Conservation (phyloP, 2,113 vertebrate genomes). For the Zosterops pallidus region DNA sequence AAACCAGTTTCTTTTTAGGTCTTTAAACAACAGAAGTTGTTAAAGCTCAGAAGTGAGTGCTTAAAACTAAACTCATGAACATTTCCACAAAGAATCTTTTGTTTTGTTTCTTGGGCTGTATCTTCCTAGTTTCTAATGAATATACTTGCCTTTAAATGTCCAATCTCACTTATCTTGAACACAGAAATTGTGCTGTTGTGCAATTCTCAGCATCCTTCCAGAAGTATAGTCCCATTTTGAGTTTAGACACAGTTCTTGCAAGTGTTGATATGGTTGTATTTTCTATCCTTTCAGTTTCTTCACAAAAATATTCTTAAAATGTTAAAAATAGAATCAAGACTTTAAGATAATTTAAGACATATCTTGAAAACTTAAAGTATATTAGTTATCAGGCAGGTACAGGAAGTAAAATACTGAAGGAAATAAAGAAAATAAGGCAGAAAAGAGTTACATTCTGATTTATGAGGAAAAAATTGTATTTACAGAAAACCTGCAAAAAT, state of each 20-base stretch:
- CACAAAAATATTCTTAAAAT: background rate
- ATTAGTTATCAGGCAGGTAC: background rate
- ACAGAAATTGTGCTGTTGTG: background rate
- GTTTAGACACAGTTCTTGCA: background rate
- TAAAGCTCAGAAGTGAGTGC: background rate
- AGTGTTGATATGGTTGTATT: background rate
- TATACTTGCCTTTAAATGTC: background rate
- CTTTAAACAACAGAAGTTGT: background rate
- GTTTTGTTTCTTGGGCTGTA: background rate
- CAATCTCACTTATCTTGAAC: background rate
- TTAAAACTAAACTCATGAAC: background rate
- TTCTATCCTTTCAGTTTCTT: background rate
- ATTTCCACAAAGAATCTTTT: background rate
- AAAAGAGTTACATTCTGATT: background rate
- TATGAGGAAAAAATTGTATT: background rate
- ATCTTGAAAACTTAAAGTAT: background rate
- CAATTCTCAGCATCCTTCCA: background rate
- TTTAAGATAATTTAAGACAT: background rate
- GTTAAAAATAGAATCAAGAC: background rate
- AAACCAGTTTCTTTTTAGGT: background rate
- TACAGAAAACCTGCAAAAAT: background rate
- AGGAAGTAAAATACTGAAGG: background rate
- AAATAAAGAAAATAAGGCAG: background rate
- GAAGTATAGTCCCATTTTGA: background rate
- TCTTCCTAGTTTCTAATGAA: background rate